Conservation (phyloP, 2,888 invertebrate species). For the Pachliopta kotzebuea region DNA sequence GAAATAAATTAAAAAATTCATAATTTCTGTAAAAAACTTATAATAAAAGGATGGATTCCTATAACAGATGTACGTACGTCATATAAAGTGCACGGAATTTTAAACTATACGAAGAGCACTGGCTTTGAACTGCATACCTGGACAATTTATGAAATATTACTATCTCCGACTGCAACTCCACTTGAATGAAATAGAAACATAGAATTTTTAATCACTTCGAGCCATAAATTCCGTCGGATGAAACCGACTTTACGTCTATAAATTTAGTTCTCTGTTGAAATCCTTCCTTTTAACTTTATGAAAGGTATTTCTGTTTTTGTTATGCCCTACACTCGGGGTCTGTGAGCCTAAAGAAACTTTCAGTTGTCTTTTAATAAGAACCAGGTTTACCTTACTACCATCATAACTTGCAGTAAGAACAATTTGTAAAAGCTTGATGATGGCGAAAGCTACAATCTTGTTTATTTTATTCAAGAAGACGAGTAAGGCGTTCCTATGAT, state of each 20-base stretch:
- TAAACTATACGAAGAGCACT: slow-evolving; percentile 5
- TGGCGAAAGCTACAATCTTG: no score
- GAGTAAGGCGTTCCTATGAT: no score
- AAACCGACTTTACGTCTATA: slow-evolving; percentile 16
- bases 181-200: slow-evolving; percentile 18
- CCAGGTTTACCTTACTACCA: no score
- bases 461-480: no score
- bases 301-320: no score
- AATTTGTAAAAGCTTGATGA: no score
- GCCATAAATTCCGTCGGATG: slow-evolving; percentile 17
- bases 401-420: no score
- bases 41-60: background rate
- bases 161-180: slow-evolving; percentile 20
- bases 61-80: background rate
- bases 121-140: background rate
- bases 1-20: no score
- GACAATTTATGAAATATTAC: slow-evolving; percentile 20
- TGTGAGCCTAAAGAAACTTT: no score
- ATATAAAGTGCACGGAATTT: background rate
- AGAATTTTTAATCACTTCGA: slow-evolving; percentile 13
- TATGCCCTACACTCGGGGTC: no score
- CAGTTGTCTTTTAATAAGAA: no score
- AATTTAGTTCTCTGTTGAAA: background rate
- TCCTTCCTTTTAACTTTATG: background rate
- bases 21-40: no score